Conservation (phyloP, 2,113 vertebrate species). For the Hypocryptadius cinnamomeus region DNA sequence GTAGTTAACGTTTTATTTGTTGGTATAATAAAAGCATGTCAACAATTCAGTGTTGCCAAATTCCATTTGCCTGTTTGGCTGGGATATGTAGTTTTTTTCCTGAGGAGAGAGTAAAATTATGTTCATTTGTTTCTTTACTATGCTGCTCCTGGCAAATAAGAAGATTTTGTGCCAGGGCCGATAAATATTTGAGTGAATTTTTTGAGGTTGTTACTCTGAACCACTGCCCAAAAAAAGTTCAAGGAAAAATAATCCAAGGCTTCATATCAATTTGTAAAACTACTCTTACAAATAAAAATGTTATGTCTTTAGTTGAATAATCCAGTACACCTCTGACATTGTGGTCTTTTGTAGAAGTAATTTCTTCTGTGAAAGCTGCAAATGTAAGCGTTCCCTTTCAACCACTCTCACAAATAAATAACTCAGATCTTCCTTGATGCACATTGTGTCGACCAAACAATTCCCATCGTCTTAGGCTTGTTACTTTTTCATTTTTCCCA, state of each 20-base stretch:
- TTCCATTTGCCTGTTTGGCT: conserved; percentile 10
- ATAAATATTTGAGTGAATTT: conserved; percentile 2
- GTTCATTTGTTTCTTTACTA: background rate
- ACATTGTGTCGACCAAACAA: background rate
- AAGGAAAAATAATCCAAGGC: background rate
- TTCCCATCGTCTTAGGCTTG: background rate
- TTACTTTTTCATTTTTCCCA: background rate
- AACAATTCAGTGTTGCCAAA: background rate
- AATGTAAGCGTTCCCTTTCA: background rate
- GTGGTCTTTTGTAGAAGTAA: background rate
- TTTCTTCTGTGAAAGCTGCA: background rate
- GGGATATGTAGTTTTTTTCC: conserved; percentile 1
- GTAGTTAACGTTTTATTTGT: background rate
- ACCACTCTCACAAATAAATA: background rate
- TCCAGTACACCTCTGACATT: background rate
- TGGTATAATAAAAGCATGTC: conserved; percentile 17
- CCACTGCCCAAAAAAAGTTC: background rate
- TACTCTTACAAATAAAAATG: background rate
- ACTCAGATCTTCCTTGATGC: background rate
- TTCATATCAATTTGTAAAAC: background rate
- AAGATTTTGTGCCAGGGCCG: background rate
- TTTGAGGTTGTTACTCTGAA: background rate
- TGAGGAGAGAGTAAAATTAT: background rate
- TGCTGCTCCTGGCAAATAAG: background rate
- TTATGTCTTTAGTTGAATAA: background rate